Conservation (phyloP, 2,113 vertebrate genomes). For the Hippocampus mohnikei region DNA sequence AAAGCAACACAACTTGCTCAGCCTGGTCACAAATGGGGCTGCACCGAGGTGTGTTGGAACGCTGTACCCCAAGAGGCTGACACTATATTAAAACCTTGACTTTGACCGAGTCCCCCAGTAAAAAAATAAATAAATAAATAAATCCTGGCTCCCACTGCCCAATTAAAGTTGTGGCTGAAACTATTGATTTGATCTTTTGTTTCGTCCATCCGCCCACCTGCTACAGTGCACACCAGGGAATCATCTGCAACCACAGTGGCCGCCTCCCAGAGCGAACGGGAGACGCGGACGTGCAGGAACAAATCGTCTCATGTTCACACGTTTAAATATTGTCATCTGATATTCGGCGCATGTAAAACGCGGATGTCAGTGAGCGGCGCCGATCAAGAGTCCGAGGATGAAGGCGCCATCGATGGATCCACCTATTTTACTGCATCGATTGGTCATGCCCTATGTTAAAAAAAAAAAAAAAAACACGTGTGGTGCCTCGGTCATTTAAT, state of each 20-base stretch:
- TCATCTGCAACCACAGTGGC: constrained; percentile 43
- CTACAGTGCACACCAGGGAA: constrained; percentile 50
- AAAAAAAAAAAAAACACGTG: not conserved
- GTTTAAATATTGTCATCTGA: not conserved
- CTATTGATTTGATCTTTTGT: constrained; percentile 71
- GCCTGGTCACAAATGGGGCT: constrained; percentile 25
- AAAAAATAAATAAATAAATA: constrained; percentile 51
- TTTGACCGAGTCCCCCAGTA: constrained; percentile 66
- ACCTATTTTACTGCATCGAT: too few species aligned
- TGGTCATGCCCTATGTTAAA: too few species aligned
- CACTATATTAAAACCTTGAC: constrained; percentile 74
- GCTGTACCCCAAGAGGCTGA: constrained; percentile 44
- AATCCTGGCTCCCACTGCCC: constrained; percentile 61
- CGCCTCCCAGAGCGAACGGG: constrained; percentile 16
- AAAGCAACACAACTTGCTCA: constrained; percentile 25
- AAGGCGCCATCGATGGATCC: not conserved
- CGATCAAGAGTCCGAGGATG: not conserved
- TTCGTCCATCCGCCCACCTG: constrained; percentile 61
- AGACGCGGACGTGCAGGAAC: not conserved
- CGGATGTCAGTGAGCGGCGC: not conserved
- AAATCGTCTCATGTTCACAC: not conserved
- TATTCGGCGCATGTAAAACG: not conserved
- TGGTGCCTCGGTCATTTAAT: not conserved
- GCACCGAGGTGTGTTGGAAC: constrained; percentile 27
- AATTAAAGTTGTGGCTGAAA: constrained; percentile 63